These are phyloP conservation scores for Mythimna ferrago DNA, from an alignment of 2,888 invertebrate genomes.

Conservation along the genomic window DNA sequence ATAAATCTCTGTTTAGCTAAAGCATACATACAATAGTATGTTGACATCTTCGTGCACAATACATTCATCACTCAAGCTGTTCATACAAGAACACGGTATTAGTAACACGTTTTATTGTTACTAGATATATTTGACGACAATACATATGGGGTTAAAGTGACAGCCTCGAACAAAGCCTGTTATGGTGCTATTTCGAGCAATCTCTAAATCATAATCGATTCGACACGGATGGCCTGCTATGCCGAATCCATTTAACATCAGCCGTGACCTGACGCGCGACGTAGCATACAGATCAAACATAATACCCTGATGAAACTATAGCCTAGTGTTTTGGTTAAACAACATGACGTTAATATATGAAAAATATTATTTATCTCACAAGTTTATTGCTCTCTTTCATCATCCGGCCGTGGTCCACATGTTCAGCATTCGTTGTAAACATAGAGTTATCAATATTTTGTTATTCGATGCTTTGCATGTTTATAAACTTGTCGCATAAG, in stretches of 20 bases:
- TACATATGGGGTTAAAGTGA: neutral
- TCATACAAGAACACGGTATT: conserved; percentile 14
- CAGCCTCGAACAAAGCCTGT: conserved; percentile 1
- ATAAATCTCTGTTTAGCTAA: neutral
- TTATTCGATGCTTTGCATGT: conserved; percentile 15
- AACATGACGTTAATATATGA: conserved; percentile 30
- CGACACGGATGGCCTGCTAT: conserved; percentile 10
- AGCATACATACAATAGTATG: neutral
- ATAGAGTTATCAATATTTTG: conserved; percentile 50
- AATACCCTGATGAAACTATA: conserved; percentile 35
- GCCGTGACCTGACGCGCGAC: conserved; percentile 30
- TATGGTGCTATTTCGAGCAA: conserved; percentile 12
- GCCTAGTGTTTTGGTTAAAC: conserved; percentile 38
- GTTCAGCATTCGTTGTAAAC: conserved; percentile 59
- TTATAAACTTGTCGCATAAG: conserved; percentile 16
- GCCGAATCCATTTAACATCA: conserved; percentile 7
- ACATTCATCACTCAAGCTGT: conserved; percentile 1
- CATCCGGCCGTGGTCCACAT: conserved; percentile 50
- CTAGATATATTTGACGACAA: neutral
- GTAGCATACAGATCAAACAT: conserved; percentile 31
- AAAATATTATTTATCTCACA: conserved; percentile 60
- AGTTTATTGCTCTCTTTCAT: conserved; percentile 54
- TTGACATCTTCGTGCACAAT: neutral
- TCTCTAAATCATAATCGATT: conserved; percentile 44
- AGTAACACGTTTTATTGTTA: neutral